These are phyloP conservation scores for Protobothrops flavoviridis DNA, from an alignment of 2,113 vertebrate genomes.

Conservation along the genomic window DNA sequence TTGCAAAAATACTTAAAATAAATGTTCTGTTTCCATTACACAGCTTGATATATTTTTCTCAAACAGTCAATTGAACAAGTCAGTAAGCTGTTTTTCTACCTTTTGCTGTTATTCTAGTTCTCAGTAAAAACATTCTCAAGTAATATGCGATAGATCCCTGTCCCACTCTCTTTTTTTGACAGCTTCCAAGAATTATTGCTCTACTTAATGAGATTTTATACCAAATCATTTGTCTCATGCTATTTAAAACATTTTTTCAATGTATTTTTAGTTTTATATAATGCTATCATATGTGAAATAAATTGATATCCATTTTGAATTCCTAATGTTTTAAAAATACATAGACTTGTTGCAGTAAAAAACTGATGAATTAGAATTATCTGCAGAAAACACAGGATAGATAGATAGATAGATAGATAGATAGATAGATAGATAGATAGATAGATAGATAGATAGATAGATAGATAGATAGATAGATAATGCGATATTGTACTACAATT, in stretches of 20 bases:
- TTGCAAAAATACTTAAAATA: background rate
- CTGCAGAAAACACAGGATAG: background rate
- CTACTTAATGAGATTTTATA: conserved; percentile 3
- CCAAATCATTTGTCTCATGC: background rate
- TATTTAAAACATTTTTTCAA: conserved; percentile 9
- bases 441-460: background rate
- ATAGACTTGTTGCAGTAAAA: background rate
- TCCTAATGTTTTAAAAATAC: background rate
- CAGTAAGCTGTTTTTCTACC: background rate
- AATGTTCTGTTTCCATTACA: background rate
- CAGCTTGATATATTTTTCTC: background rate
- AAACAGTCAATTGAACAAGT: background rate
- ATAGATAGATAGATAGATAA: too few relatives aligned
- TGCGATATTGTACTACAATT: background rate
- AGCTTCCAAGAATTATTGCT: background rate
- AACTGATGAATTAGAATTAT: background rate
- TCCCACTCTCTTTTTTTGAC: background rate
- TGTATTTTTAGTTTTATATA: background rate
- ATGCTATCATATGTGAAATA: background rate
- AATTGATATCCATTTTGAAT: conserved; percentile 3
- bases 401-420: background rate
- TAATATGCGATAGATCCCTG: background rate
- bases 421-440: background rate
- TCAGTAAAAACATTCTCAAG: background rate
- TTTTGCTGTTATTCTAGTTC: background rate